A percentile compares a stretch with the other conserved stretches of the same genome.
Evolutionary conservation across 2,888 invertebrate genomes (phyloP).

Genomic region (Tuberolachnus salignus): DNA sequence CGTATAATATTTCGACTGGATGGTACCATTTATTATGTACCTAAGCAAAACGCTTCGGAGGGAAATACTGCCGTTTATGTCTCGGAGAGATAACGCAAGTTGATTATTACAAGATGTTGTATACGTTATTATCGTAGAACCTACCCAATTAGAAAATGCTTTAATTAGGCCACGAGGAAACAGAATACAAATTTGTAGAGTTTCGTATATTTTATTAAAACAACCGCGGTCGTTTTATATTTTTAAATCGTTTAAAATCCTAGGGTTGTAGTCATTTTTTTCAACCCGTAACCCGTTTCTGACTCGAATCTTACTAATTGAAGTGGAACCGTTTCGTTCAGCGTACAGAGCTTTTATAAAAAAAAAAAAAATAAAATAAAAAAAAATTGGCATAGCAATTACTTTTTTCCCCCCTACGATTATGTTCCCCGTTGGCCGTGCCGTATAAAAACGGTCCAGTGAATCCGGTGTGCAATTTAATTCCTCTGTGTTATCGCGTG

Average conservation of each 20-base stretch:
- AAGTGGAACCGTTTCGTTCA: neutral
- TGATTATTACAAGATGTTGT: neutral
- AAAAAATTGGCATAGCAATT: constrained; percentile 26
- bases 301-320: constrained; percentile 19
- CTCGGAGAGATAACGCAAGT: neutral
- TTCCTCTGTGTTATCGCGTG: neutral
- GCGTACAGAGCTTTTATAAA: neutral
- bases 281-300: neutral
- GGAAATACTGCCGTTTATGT: too few relatives aligned
- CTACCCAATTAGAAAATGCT: constrained; percentile 4
- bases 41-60: too few relatives aligned
- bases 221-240: neutral
- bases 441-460: constrained; percentile 13
- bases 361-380: neutral
- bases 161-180: constrained; percentile 1
- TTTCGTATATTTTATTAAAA: neutral
- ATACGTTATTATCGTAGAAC: neutral
- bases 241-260: constrained; percentile 9
- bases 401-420: constrained; percentile 26
- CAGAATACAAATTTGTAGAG: neutral
- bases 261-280: neutral
- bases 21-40: too few relatives aligned
- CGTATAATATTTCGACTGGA: too few relatives aligned
- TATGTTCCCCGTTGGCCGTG: constrained; percentile 13
- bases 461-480: constrained; percentile 26